These are phyloP conservation scores for Branchellion lobata DNA, from an alignment of 2,888 invertebrate genomes.

Conservation along the genomic window DNA sequence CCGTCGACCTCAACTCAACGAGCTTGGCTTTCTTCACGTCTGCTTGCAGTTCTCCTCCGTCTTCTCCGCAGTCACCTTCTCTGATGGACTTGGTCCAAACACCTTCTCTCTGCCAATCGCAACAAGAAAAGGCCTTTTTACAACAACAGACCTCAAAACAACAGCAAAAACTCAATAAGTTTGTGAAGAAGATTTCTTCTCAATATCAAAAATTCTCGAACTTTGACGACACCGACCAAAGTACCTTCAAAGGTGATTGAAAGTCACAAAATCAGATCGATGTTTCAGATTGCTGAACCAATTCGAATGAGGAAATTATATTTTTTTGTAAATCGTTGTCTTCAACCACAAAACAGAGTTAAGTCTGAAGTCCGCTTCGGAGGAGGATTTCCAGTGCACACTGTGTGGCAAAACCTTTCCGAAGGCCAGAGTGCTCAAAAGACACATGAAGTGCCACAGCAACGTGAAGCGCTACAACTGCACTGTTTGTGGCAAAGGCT, in stretches of 20 bases:
- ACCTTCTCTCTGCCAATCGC: background rate
- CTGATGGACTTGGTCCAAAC: background rate
- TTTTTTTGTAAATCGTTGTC: background rate
- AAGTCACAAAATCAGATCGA: no score
- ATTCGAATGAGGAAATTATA: constrained; percentile 23
- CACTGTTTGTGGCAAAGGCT: constrained; percentile 98
- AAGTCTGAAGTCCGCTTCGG: constrained; percentile 49
- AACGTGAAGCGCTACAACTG: constrained; percentile 97
- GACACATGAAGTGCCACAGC: constrained; percentile 99
- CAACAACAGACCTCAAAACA: no score
- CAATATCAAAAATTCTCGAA: no score
- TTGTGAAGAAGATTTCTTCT: background rate
- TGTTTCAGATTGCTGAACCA: no score
- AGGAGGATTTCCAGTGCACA: constrained; percentile 75
- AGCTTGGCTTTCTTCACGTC: background rate
- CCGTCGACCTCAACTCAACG: background rate
- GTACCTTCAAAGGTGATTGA: background rate
- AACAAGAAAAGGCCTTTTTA: no score
- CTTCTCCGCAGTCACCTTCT: background rate
- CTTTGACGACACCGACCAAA: no score
- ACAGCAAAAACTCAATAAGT: background rate
- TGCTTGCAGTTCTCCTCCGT: background rate
- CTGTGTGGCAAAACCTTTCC: constrained; percentile 92
- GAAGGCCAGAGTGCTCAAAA: constrained; percentile 89
- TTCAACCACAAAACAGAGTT: no score